phyloP scores from a whole-genome alignment of 2,888 invertebrate genomes.

The Amaurobius ferox region DNA sequence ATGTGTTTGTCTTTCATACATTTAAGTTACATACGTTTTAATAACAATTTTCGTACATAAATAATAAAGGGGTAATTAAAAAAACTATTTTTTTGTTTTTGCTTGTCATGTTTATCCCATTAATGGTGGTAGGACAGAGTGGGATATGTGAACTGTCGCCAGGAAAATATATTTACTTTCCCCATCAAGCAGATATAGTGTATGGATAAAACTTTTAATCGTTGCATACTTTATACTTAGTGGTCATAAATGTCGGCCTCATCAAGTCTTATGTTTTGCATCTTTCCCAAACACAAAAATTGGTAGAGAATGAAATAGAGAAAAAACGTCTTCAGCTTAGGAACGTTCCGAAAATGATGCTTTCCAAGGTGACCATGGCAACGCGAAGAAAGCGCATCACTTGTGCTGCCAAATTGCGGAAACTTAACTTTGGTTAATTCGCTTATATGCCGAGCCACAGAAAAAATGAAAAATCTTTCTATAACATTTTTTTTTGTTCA shows the following conservation, averaged over 20 bases:
- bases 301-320: neutral
- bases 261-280: neutral
- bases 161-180: too few relatives aligned
- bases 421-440: slow-evolving; percentile 59
- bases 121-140: too few relatives aligned
- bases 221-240: too few relatives aligned
- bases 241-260: neutral
- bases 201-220: too few relatives aligned
- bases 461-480: slow-evolving; percentile 43
- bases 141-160: too few relatives aligned
- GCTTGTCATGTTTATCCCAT: too few relatives aligned
- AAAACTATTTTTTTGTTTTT: too few relatives aligned
- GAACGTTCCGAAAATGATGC: slow-evolving; percentile 25
- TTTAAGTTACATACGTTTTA: too few relatives aligned
- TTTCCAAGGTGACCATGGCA: slow-evolving; percentile 37
- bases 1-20: too few relatives aligned
- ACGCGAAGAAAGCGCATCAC: slow-evolving; percentile 53
- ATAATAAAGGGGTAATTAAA: too few relatives aligned
- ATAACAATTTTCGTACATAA: too few relatives aligned
- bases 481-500: neutral
- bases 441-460: slow-evolving; percentile 34
- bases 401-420: slow-evolving; percentile 57
- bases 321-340: neutral
- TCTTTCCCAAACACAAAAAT: neutral
- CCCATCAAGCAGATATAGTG: too few relatives aligned